Evolutionary conservation across 2,113 vertebrate genomes (phyloP).

Genomic region (Pseudorectes ferrugineus): DNA sequence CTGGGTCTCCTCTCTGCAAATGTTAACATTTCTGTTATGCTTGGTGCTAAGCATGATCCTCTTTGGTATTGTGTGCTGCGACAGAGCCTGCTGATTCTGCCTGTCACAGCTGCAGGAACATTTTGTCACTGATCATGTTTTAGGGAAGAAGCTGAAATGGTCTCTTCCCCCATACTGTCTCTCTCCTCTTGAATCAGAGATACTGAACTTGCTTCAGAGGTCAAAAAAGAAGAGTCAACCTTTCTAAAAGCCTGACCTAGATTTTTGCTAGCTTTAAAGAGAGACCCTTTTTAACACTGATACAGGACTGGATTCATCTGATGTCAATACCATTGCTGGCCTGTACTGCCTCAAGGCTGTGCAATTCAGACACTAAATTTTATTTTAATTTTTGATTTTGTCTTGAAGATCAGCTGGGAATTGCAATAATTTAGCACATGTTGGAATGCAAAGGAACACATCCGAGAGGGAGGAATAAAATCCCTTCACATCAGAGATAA

Average conservation of each 20-base stretch:
- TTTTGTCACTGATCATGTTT: not conserved
- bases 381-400: not conserved
- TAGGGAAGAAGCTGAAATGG: not conserved
- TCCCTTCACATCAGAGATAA: not conserved
- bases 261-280: not conserved
- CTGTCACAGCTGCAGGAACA: not conserved
- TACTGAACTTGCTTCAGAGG: not conserved
- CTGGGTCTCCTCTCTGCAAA: not conserved
- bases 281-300: not conserved
- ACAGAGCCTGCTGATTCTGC: not conserved
- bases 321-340: not conserved
- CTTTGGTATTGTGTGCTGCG: not conserved
- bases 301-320: not conserved
- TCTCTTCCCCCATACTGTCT: not conserved
- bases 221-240: not conserved
- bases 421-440: not conserved
- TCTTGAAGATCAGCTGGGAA: not conserved
- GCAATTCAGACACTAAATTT: not conserved
- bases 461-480: not conserved
- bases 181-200: not conserved
- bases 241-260: not conserved
- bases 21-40: not conserved
- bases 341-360: not conserved
- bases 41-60: not conserved
- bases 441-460: not conserved